phyloP scores from a whole-genome alignment of 53 echinoderm and acorn worm genomes.

The Temnopleurus reevesii region DNA sequence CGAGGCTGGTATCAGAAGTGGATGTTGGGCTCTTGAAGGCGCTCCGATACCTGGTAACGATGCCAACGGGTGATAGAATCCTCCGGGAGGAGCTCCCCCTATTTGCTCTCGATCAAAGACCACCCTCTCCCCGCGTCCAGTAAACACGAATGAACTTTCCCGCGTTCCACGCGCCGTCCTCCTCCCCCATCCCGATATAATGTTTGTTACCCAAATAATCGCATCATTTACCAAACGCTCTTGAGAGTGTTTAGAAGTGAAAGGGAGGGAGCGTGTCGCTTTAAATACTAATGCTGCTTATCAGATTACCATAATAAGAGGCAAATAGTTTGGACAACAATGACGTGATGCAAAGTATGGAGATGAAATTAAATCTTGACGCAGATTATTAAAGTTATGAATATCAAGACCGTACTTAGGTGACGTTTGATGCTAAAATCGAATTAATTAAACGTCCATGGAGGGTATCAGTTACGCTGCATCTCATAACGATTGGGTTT shows the following conservation, averaged over 20 bases:
- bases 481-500: background rate
- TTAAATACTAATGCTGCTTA: background rate
- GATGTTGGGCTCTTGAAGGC: too few relatives aligned
- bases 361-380: background rate
- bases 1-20: too few relatives aligned
- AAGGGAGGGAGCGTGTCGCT: background rate
- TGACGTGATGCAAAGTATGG: background rate
- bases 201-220: background rate
- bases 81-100: background rate
- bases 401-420: background rate
- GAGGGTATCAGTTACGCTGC: background rate
- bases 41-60: background rate
- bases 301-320: background rate
- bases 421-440: background rate
- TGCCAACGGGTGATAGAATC: background rate
- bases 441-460: background rate
- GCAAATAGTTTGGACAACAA: background rate
- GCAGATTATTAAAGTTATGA: background rate
- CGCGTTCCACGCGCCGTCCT: background rate
- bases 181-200: background rate
- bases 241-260: background rate
- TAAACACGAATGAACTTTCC: constrained; percentile 16
- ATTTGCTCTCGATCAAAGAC: constrained; percentile 21
- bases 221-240: background rate
- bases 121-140: background rate